Conservation (phyloP, 2,113 vertebrate species). For the Pavo muticus region DNA sequence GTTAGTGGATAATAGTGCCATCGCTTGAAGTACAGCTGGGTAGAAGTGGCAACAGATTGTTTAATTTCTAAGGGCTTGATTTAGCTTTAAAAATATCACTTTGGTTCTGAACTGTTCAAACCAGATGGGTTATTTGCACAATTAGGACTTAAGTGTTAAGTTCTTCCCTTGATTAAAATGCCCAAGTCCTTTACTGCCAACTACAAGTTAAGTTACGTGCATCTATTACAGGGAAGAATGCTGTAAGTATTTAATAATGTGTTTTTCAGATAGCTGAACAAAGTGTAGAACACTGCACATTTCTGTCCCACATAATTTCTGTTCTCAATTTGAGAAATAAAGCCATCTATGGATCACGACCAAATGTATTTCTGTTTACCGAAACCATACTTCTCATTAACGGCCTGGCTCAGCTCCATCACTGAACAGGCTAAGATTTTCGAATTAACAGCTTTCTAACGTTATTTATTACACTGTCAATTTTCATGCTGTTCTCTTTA, state of each 20-base stretch:
- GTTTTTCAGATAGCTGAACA: neutral
- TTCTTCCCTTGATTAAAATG: slow-evolving; percentile 1
- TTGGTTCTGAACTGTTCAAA: neutral
- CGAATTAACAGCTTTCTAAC: neutral
- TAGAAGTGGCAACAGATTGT: neutral
- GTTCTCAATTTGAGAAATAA: neutral
- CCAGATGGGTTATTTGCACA: slow-evolving; percentile 15
- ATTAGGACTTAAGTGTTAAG: neutral
- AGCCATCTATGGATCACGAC: neutral
- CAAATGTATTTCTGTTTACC: neutral
- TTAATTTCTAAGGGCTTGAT: neutral
- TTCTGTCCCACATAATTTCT: neutral
- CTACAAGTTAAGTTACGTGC: neutral
- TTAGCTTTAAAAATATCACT: neutral
- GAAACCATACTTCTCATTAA: neutral
- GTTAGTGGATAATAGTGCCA: neutral
- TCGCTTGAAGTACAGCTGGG: neutral
- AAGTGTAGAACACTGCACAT: neutral
- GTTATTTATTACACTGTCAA: neutral
- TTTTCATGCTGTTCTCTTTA: neutral
- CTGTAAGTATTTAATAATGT: neutral
- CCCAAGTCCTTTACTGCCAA: neutral
- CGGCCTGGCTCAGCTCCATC: neutral
- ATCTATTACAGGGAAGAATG: neutral
- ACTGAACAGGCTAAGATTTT: neutral